phyloP scores from a whole-genome alignment of 2,113 vertebrate genomes.

The Mobula hypostoma region DNA sequence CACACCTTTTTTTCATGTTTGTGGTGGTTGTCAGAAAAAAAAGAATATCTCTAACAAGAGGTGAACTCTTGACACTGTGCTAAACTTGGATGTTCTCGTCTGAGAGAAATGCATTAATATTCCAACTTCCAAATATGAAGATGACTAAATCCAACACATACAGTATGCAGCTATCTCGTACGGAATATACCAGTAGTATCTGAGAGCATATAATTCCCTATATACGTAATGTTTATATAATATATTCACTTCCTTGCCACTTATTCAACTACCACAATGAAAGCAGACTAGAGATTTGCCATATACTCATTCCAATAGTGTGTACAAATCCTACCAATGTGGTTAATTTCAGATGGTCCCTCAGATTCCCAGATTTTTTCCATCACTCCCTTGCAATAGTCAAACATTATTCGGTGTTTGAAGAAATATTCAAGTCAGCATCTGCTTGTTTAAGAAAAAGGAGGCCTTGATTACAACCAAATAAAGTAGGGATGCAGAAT shows the following conservation, averaged over 20 bases:
- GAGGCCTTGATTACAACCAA: no score
- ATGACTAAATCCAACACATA: constrained; percentile 26
- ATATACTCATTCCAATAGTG: neutral
- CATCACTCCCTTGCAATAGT: neutral
- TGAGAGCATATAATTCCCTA: constrained; percentile 18
- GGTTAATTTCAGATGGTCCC: neutral
- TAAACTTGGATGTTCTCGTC: constrained; percentile 22
- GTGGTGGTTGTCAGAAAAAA: constrained; percentile 13
- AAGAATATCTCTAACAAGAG: constrained; percentile 32
- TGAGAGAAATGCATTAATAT: constrained; percentile 34
- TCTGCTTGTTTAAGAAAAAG: neutral
- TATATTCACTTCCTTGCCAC: neutral
- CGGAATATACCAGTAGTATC: neutral
- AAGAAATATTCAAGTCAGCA: neutral
- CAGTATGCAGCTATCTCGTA: neutral
- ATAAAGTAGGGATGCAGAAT: no score
- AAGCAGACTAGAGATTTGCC: neutral
- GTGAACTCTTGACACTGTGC: constrained; percentile 22
- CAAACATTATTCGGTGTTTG: neutral
- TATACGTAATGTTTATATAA: neutral
- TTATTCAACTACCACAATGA: neutral
- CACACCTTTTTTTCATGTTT: neutral
- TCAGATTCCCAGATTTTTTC: neutral
- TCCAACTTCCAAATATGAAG: constrained; percentile 6
- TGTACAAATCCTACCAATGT: neutral